Evolutionary conservation across 2,797 vertebrate species (phyloP).

Genomic region (Epinephelus awoara): DNA sequence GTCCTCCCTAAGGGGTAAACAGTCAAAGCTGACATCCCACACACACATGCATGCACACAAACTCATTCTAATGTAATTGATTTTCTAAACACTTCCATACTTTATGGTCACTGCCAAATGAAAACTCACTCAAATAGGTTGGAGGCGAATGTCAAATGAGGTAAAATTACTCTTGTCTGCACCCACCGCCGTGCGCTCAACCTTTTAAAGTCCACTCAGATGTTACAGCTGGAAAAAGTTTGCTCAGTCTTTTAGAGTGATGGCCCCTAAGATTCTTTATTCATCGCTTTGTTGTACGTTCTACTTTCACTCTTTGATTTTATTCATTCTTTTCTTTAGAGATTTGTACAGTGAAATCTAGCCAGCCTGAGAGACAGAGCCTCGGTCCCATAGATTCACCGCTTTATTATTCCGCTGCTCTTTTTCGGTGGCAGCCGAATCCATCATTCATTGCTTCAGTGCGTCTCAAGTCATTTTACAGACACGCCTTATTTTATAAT

Average conservation of each 20-base stretch:
- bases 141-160: constrained; percentile 65
- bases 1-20: constrained; percentile 77
- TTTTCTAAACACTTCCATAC: constrained; percentile 68
- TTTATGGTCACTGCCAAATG: constrained; percentile 70
- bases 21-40: constrained; percentile 59
- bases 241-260: constrained; percentile 31
- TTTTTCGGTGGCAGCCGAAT: constrained; percentile 36
- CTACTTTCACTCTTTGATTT: constrained; percentile 67
- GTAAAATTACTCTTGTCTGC: constrained; percentile 51
- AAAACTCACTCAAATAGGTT: constrained; percentile 65
- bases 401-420: constrained; percentile 40
- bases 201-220: constrained; percentile 47
- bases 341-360: constrained; percentile 60
- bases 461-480: constrained; percentile 6
- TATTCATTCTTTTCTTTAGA: constrained; percentile 67
- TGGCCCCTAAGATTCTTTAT: constrained; percentile 53
- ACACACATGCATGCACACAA: constrained; percentile 22
- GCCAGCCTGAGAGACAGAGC: constrained; percentile 40
- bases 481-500: constrained; percentile 28
- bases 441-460: constrained; percentile 30
- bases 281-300: constrained; percentile 59
- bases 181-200: not conserved
- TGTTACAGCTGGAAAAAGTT: constrained; percentile 41
- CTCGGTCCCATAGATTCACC: constrained; percentile 34
- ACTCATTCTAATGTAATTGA: constrained; percentile 63